Evolutionary conservation across 2,888 invertebrate species (phyloP), one percentile per base, ranked within the genome.

Genomic region (Perizoma flavofasciatum): DNA sequence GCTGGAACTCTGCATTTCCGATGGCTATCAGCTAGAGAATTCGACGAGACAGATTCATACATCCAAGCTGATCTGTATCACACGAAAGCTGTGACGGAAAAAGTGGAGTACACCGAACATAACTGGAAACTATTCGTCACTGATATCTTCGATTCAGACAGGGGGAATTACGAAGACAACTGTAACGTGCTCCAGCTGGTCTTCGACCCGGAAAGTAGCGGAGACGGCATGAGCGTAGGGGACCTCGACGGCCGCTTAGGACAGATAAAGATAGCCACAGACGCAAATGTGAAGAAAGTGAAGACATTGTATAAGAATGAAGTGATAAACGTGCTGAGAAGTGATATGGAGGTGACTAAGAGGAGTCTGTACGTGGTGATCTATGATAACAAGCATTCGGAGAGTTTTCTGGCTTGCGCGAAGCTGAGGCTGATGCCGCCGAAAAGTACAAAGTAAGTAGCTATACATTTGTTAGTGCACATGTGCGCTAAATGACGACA

Each of bases 71-170:
- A 97, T 86, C 88, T 98, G 49, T 96, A 96, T 75, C 95, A 96
- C 71, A 93, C 95, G 0, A 93, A 93, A 64, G 93, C 86, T 64
- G 92, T 88, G 1, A 79, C 88, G 4, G 89, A 91, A 33, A 88
- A 83, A 54, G 72, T 81, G 1, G 89, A 92, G 49, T 94, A 92
- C 51, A 96, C 97, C 0, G 94, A 95, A 76, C 97, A 98, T 79
- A 94, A 94, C 56, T 98, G 98, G 98, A 97, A 97, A 78, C 94
- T 98, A 55, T 97, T 95, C 77, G 96, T 96, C 22, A 98, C 98
- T 0, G 98, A 98, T 77, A 96, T 97, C 66, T 95, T 97, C 47
- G 96, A 97, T 74, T 93, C 95, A 0, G 95, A 90, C 54, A 88
- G 82, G 68, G 95, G 95, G 51, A 93, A 94, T 63, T 93, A 94